These are phyloP conservation scores for Ostrea denselamellosa DNA, from an alignment of 1,140 invertebrate genomes.

Conservation along the genomic window DNA sequence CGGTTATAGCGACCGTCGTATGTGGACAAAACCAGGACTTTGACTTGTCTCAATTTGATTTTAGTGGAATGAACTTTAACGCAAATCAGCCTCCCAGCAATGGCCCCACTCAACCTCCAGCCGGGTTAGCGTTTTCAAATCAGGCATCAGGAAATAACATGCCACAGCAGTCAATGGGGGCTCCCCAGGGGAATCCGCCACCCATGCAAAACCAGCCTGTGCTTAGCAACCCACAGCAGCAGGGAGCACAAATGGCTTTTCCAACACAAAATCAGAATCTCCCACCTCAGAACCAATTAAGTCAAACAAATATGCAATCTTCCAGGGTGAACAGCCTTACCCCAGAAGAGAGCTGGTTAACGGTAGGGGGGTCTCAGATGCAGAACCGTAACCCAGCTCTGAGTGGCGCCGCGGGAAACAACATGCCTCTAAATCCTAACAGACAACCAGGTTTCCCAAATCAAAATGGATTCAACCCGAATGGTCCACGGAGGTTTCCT, in stretches of 20 bases:
- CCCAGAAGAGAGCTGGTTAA: constrained; percentile 40
- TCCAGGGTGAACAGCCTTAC: not conserved
- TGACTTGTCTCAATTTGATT: constrained; percentile 16
- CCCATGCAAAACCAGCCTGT: not conserved
- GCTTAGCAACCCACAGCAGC: constrained; percentile 7
- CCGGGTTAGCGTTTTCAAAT: constrained; percentile 1
- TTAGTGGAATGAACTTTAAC: constrained; percentile 5
- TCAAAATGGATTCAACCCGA: not conserved
- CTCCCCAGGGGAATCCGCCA: not conserved
- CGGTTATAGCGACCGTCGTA: not conserved
- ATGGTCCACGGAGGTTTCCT: not conserved
- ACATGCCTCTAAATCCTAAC: not conserved
- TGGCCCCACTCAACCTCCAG: not conserved
- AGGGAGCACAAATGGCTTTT: not conserved
- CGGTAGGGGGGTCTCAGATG: constrained; percentile 35
- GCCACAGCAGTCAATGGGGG: not conserved
- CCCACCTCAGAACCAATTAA: not conserved
- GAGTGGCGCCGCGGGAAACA: not conserved
- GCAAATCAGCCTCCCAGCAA: not conserved
- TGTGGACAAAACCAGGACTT: not conserved
- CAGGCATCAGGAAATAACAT: not conserved
- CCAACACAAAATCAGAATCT: constrained; percentile 4
- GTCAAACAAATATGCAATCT: not conserved
- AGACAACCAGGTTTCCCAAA: not conserved
- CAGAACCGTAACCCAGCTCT: not conserved